phyloP scores from a whole-genome alignment of 2,797 vertebrate genomes.

The Alouatta caraya region DNA sequence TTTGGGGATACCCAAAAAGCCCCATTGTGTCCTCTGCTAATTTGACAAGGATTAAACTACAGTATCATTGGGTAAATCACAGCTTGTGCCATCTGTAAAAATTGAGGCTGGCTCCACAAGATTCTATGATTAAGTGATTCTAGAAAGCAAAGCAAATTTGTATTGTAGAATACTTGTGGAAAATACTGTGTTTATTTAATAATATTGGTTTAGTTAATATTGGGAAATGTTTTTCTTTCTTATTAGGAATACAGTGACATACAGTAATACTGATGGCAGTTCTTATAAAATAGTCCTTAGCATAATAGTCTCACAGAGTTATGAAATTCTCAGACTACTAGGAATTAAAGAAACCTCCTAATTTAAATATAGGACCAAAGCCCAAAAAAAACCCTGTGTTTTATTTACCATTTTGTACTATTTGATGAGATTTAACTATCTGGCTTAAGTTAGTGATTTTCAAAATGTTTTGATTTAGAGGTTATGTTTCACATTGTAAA shows the following conservation, averaged over 20 bases:
- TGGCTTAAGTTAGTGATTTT: slow-evolving; percentile 1
- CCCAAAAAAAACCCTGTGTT: background rate
- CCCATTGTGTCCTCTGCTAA: background rate
- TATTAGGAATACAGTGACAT: slow-evolving; percentile 19
- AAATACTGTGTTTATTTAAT: background rate
- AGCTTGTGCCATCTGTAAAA: background rate
- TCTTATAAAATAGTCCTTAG: slow-evolving; percentile 32
- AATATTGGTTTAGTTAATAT: slow-evolving; percentile 42
- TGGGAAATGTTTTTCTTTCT: slow-evolving; percentile 1
- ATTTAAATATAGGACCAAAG: background rate
- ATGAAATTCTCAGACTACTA: slow-evolving; percentile 1
- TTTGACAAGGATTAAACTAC: background rate
- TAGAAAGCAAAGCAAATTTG: slow-evolving; percentile 34
- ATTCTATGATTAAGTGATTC: background rate
- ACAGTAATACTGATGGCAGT: background rate
- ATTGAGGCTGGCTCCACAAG: background rate
- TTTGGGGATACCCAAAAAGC: background rate
- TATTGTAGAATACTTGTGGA: background rate
- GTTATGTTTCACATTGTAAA: slow-evolving; percentile 18
- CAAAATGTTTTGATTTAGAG: slow-evolving; percentile 24
- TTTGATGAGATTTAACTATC: background rate
- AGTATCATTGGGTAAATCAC: background rate
- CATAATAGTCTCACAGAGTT: background rate
- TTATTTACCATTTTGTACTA: background rate
- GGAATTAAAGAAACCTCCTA: slow-evolving; percentile 1